These are phyloP conservation scores for Spinus olivaceus DNA, from an alignment of 2,797 vertebrate genomes.

Conservation along the genomic window DNA sequence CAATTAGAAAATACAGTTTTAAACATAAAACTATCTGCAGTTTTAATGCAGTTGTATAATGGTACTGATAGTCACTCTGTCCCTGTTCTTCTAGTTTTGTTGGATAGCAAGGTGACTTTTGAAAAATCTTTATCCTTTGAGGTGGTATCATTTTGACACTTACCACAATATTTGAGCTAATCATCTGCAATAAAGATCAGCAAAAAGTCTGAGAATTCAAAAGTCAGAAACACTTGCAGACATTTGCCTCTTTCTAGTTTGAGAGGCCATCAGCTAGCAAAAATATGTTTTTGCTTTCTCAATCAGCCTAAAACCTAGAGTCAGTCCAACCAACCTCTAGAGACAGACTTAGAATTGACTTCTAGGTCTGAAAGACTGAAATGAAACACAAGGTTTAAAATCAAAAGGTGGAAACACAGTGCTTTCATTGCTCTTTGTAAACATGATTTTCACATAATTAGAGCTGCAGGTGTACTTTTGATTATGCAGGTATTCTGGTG, in stretches of 20 bases:
- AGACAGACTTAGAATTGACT: not conserved
- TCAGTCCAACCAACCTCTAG: not conserved
- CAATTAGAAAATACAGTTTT: not conserved
- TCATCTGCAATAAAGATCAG: not conserved
- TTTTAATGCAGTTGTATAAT: not conserved
- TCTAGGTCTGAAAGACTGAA: not conserved
- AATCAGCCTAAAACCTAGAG: not conserved
- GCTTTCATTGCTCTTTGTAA: not conserved
- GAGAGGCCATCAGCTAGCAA: not conserved
- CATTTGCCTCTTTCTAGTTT: not conserved
- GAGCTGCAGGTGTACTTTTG: conserved; percentile 34
- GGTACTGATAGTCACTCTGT: not conserved
- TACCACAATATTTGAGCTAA: not conserved
- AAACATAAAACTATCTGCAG: not conserved
- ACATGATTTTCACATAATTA: conserved; percentile 21
- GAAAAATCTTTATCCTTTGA: not conserved
- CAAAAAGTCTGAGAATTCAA: not conserved
- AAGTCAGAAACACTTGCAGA: not conserved
- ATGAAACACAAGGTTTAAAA: not conserved
- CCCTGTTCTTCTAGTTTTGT: not conserved
- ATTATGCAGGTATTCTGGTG: conserved; percentile 25
- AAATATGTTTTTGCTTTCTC: not conserved
- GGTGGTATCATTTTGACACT: not conserved
- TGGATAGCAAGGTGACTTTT: not conserved
- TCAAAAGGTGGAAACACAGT: not conserved